Percentiles rank a stretch among this genome's conserved stretches.
Evolutionary conservation across 2,797 vertebrate genomes (phyloP).

Genomic region (Lagorchestes hirsutus): DNA sequence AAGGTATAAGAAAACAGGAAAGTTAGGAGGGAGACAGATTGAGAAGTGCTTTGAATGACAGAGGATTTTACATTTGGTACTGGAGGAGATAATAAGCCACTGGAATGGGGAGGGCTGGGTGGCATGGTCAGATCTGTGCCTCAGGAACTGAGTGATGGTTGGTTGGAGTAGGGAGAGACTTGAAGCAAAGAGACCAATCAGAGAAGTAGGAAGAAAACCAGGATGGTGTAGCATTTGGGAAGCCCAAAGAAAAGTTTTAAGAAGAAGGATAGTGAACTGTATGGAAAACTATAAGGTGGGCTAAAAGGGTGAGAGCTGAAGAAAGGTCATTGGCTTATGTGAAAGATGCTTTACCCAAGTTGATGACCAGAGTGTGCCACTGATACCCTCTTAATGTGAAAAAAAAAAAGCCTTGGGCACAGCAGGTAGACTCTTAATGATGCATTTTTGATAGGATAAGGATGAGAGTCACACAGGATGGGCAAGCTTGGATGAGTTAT

Average conservation of each 20-base stretch:
- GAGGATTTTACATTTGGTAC: background rate
- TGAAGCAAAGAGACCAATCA: background rate
- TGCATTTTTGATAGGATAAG: background rate
- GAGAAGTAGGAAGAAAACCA: background rate
- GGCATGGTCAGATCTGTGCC: background rate
- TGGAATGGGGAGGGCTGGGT: background rate
- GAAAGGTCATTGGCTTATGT: background rate
- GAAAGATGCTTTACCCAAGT: background rate
- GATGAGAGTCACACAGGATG: background rate
- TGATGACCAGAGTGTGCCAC: background rate
- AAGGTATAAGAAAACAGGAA: background rate
- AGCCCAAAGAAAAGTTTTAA: background rate
- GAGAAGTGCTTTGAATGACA: background rate
- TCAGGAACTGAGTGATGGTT: background rate
- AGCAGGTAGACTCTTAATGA: background rate
- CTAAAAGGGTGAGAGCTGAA: background rate
- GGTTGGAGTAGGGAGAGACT: background rate
- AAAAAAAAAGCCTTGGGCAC: background rate
- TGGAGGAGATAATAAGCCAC: background rate
- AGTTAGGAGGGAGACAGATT: background rate
- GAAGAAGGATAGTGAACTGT: background rate
- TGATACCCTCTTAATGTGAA: background rate
- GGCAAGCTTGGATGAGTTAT: background rate
- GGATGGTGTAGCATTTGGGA: background rate
- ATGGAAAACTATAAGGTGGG: background rate